Percentiles rank a stretch among this genome's conserved stretches.
phyloP scores from a whole-genome alignment of 1,140 invertebrate genomes.

The Delia radicum region DNA sequence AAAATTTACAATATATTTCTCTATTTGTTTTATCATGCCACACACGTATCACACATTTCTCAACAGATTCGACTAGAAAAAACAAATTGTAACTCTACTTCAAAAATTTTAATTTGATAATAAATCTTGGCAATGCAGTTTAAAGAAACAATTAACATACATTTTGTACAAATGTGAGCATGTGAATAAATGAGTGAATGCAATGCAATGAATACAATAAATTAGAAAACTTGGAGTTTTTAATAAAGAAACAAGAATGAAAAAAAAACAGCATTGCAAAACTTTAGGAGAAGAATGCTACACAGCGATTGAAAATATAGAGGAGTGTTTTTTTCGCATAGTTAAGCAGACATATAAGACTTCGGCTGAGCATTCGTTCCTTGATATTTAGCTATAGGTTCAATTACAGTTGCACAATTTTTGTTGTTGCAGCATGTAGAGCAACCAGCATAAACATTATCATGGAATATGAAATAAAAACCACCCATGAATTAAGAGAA shows the following conservation, averaged over 20 bases:
- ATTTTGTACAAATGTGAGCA: too few species aligned
- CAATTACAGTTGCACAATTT: background rate
- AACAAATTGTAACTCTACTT: background rate
- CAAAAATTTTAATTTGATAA: conserved; percentile 20
- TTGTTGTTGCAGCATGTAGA: background rate
- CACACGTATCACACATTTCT: background rate
- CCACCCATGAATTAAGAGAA: background rate
- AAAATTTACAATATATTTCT: background rate
- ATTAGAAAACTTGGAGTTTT: background rate
- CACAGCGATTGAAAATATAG: too few species aligned
- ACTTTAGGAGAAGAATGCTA: too few species aligned
- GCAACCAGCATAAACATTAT: background rate
- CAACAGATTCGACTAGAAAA: background rate
- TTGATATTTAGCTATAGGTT: background rate
- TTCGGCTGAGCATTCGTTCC: background rate
- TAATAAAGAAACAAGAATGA: background rate
- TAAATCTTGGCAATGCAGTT: conserved; percentile 24
- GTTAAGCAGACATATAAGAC: too few species aligned
- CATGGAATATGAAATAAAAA: background rate
- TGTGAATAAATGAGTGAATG: background rate
- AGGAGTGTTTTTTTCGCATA: too few species aligned
- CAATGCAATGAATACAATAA: background rate
- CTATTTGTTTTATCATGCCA: background rate
- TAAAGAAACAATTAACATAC: conserved; percentile 17
- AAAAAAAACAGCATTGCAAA: too few species aligned